Evolutionary conservation across 2,888 invertebrate genomes (phyloP), one percentile per base, ranked within the genome.

Genomic region (Thelaira solivaga): DNA sequence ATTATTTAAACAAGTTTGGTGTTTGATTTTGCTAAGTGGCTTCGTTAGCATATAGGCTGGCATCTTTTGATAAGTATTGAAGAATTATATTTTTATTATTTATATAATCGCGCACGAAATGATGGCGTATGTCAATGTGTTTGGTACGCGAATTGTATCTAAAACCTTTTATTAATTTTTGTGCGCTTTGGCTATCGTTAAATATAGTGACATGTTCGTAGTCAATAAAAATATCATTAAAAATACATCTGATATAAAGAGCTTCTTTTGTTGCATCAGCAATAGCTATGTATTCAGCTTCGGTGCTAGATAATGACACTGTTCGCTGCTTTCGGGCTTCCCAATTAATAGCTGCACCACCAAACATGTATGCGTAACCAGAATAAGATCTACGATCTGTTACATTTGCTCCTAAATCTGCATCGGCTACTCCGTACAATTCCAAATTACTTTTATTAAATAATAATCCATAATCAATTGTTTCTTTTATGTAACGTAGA

Each of bases 101-200:
- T 13, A 64, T 51, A 26, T 65, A 69, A 24, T 81, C 76, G 2
- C 62, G 64, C 13, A 80, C 59, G 18, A 80, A 80, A 31, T 80
- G 75, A 29, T 74, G 72, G 1, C 78, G 53, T 3, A 80, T 71
- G 34, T 76, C 80, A 16, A 81, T 81, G 26, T 82, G 81, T 41
- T 81, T 82, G 1, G 74, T 80, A 1, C 78, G 61, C 1, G 61
- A 57, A 22, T 74, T 71, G 36, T 76, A 80, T 6, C 67, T 64
- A n/a, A 72, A 11, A 20, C 61, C 49, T 29, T 61, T 41, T 4
- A 69, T 74, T 1, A 77, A 20, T 22, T 74, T 76, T 39, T 77
- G 75, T 1, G 78, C 78, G 18, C 77, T 76, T 68, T 81, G 77
- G 20, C 76, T 82, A 53, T 80, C 80, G 43, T 76, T 81, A 65